Base-by-base conservation (phyloP, 2,888 invertebrate species). In the Eupithecia centaureata region DNA sequence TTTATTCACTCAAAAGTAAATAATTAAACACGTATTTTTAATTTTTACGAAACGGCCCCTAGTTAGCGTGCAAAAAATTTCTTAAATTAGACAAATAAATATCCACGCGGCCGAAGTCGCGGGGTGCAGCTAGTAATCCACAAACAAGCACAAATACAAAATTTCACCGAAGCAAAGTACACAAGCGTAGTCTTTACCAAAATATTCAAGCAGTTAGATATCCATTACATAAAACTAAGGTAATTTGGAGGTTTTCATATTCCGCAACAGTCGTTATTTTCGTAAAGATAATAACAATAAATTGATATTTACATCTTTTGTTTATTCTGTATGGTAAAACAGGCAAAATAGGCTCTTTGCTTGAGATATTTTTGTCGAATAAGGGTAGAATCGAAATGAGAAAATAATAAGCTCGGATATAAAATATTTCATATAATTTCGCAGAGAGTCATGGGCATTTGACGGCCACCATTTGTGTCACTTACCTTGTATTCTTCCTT, bases 371-470 rank as follows among this genome's bases (percentile, higher is more conserved):
- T 52, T 25, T 27, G 27, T 18, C 13, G 52, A 52, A 54, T 15
- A n/a, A 15, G 30, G 30, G 27, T 30, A 56, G 28, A 56, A 56
- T 30, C n/a, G 56, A n/a, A 56, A 56, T 30, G 56, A 30, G 56
- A 56, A 27, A 52, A 52, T 52, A 52, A 52, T 5, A 52, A 27
- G 27, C 27, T 27, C 2, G 10, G 15, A 27, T 52, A 27, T 15
- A 27, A 52, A 12, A 52, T 25, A 52, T 52, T 13, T 27, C 15
- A 30, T 56, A 28, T n/a, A n/a, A n/a, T n/a, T n/a, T n/a, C n/a
- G n/a, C n/a, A n/a, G n/a, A n/a, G n/a, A n/a, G n/a, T n/a, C n/a
- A n/a, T n/a, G n/a, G n/a, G n/a, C n/a, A n/a, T n/a, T n/a, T n/a
- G n/a, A n/a, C n/a, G n/a, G n/a, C n/a, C n/a, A n/a, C n/a, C n/a